phyloP scores from a whole-genome alignment of 2,888 invertebrate species.

The Himalopsyche tibetana region DNA sequence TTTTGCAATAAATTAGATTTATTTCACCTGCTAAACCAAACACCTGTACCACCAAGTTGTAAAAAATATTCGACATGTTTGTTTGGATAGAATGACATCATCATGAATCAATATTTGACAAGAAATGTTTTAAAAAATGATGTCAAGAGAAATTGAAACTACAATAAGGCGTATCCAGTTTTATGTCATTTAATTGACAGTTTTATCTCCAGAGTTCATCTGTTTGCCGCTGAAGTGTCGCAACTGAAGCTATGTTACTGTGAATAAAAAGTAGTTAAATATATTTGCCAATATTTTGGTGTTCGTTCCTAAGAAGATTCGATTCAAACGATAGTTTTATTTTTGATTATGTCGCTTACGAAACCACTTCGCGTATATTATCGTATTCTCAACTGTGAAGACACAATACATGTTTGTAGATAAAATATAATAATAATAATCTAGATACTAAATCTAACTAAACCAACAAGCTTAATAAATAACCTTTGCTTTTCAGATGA shows the following conservation, averaged over 20 bases:
- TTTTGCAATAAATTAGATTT: background rate
- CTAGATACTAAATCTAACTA: too few species aligned
- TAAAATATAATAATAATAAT: too few species aligned
- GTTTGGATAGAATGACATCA: background rate
- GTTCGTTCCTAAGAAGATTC: too few species aligned
- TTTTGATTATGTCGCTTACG: too few species aligned
- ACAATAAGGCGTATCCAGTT: slow-evolving; percentile 8
- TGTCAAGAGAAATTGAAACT: slow-evolving; percentile 1
- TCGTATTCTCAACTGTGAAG: too few species aligned
- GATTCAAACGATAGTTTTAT: too few species aligned
- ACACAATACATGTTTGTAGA: too few species aligned
- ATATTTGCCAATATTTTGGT: too few species aligned
- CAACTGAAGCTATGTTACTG: background rate
- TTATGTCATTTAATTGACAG: slow-evolving; percentile 8
- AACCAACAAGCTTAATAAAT: too few species aligned
- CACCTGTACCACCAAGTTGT: background rate
- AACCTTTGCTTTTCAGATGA: too few species aligned
- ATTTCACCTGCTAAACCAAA: slow-evolving; percentile 12
- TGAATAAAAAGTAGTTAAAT: too few species aligned
- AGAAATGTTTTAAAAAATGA: background rate
- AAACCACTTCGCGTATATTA: too few species aligned
- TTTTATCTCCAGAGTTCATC: background rate
- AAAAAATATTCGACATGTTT: slow-evolving; percentile 6
- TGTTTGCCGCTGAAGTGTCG: background rate
- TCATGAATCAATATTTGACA: slow-evolving; percentile 6